A percentile compares a stretch with the other conserved stretches of the same genome.
phyloP scores from a whole-genome alignment of 53 echinoderm and acorn worm species.

The Paracentrotus lividus region DNA sequence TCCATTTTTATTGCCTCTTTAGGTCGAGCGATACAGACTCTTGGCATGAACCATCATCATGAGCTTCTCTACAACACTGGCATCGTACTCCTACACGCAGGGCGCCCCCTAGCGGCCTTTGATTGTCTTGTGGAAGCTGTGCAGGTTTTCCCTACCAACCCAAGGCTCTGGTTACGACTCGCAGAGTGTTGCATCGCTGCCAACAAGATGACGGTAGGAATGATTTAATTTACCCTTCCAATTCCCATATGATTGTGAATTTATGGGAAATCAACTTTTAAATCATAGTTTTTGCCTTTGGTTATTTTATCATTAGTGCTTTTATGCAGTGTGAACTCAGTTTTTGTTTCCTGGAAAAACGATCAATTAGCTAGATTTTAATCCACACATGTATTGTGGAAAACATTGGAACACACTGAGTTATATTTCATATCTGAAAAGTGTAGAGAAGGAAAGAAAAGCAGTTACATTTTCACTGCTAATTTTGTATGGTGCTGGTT shows the following conservation, averaged over 20 bases:
- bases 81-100: slow-evolving; percentile 92
- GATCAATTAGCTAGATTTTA: no score
- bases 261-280: no score
- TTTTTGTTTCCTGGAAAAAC: no score
- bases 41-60: slow-evolving; percentile 90
- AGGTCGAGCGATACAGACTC: slow-evolving; percentile 88
- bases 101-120: slow-evolving; percentile 94
- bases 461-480: no score
- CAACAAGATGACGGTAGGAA: slow-evolving; percentile 72
- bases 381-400: no score
- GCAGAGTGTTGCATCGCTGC: slow-evolving; percentile 99
- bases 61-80: slow-evolving; percentile 97
- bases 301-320: no score
- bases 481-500: no score
- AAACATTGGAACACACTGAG: not conserved
- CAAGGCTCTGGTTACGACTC: slow-evolving; percentile 93
- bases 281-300: no score
- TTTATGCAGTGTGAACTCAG: no score
- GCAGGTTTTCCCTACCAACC: slow-evolving; percentile 95
- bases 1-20: no score
- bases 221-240: no score
- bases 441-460: not conserved
- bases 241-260: no score
- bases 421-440: not conserved
- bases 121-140: slow-evolving; percentile 98